These are phyloP conservation scores for Eristalis intricaria DNA, from an alignment of 2,888 invertebrate species.

Conservation along the genomic window DNA sequence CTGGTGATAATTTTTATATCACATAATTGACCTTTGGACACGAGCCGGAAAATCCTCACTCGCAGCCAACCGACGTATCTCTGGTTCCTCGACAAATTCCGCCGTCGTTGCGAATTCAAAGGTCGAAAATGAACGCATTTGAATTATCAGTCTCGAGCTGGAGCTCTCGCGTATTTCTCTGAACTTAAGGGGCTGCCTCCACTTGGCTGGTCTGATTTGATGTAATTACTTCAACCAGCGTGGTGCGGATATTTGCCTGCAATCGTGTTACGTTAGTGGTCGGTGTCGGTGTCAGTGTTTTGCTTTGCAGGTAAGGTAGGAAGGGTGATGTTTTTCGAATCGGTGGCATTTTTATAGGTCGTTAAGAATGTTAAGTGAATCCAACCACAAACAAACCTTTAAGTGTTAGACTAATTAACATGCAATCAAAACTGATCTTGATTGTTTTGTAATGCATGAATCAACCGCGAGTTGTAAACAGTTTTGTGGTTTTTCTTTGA, in stretches of 20 bases:
- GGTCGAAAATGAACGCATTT: neutral
- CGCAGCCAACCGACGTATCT: too few species aligned
- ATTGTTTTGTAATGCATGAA: neutral
- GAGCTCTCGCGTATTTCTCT: constrained; percentile 10
- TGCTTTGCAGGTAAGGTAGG: neutral
- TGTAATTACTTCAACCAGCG: neutral
- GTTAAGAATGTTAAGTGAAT: neutral
- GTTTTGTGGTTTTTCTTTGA: neutral
- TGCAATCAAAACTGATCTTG: neutral
- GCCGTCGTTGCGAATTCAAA: neutral
- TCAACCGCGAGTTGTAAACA: neutral
- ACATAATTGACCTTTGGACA: neutral
- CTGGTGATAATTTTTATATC: neutral
- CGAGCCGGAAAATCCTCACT: too few species aligned
- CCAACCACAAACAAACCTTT: neutral
- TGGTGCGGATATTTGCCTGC: neutral
- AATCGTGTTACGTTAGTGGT: neutral
- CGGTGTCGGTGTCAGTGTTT: neutral
- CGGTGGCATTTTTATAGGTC: neutral
- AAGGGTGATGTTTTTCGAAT: neutral
- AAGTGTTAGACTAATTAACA: neutral
- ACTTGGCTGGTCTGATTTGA: neutral
- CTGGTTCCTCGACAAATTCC: neutral
- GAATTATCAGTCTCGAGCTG: constrained; percentile 24
- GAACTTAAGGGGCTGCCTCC: neutral